These are phyloP conservation scores for Drosophila pachea DNA, from an alignment of 1,140 invertebrate species.

Conservation along the genomic window DNA sequence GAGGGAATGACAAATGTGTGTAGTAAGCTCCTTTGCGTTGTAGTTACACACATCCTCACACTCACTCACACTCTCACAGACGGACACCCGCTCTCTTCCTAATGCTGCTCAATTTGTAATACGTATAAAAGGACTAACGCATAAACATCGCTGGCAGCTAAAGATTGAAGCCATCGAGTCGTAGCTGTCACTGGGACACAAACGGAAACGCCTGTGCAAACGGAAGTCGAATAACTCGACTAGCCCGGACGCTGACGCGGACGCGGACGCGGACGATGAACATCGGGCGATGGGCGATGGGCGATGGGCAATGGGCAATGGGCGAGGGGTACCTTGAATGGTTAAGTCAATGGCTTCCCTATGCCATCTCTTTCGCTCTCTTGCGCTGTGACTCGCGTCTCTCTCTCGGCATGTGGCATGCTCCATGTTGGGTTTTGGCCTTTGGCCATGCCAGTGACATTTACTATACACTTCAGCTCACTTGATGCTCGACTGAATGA, in stretches of 20 bases:
- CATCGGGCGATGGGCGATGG: no score
- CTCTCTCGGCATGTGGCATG: not conserved
- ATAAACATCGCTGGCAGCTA: constrained; percentile 42
- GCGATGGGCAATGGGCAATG: no score
- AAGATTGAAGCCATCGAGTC: constrained; percentile 28
- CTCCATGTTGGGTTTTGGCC: constrained; percentile 19
- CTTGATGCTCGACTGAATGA: constrained; percentile 72
- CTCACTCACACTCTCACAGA: no score
- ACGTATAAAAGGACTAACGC: constrained; percentile 41
- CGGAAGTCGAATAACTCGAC: constrained; percentile 48
- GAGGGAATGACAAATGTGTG: constrained; percentile 19
- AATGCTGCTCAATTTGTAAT: constrained; percentile 47
- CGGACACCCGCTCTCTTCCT: not conserved
- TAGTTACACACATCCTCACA: constrained; percentile 5
- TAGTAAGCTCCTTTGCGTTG: constrained; percentile 44
- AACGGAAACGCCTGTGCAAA: constrained; percentile 59
- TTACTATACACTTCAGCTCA: constrained; percentile 72
- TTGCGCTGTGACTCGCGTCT: not conserved
- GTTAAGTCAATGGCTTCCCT: not conserved
- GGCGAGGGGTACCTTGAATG: not conserved
- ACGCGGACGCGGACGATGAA: not conserved
- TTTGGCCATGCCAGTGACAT: constrained; percentile 62
- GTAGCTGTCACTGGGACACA: constrained; percentile 22
- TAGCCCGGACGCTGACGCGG: not conserved
- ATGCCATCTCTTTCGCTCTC: not conserved